Conservation (phyloP, 2,888 invertebrate genomes). For the Strigamia maritima region DNA sequence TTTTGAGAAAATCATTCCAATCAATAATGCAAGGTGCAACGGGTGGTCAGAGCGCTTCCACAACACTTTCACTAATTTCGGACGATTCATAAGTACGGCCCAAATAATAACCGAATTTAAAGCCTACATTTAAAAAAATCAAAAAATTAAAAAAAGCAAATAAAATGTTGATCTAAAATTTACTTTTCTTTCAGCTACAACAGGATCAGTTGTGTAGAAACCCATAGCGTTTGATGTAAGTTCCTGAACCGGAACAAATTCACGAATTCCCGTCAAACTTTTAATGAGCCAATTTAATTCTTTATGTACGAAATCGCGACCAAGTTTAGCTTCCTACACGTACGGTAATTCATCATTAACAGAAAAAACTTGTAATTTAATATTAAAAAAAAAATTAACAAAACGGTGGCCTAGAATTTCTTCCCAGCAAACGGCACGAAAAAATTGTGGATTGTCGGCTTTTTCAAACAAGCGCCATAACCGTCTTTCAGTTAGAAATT, state of each 20-base stretch:
- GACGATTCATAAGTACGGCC: constrained; percentile 50
- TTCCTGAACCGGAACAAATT: constrained; percentile 41
- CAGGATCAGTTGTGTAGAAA: constrained; percentile 36
- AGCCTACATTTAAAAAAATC: constrained; percentile 45
- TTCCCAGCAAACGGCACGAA: constrained; percentile 49
- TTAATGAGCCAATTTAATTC: constrained; percentile 43
- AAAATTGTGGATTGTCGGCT: constrained; percentile 50
- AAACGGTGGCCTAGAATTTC: constrained; percentile 48
- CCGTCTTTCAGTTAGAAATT: constrained; percentile 46
- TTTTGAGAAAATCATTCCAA: constrained; percentile 48
- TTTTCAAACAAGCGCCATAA: constrained; percentile 46
- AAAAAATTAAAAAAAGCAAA: not conserved
- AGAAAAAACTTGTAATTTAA: not conserved
- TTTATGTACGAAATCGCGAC: constrained; percentile 42
- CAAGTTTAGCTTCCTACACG: constrained; percentile 40
- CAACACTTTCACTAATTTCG: constrained; percentile 49
- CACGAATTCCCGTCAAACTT: constrained; percentile 41
- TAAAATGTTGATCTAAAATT: not conserved
- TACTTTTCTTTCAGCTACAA: constrained; percentile 37
- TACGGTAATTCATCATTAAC: not conserved
- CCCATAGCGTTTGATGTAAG: constrained; percentile 37
- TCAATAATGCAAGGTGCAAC: constrained; percentile 50
- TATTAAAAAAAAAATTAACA: constrained; percentile 35
- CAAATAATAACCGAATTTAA: constrained; percentile 49
- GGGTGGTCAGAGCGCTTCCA: constrained; percentile 51